These are phyloP conservation scores for Furcifer pardalis DNA, from an alignment of 2,797 vertebrate genomes.

Conservation along the genomic window DNA sequence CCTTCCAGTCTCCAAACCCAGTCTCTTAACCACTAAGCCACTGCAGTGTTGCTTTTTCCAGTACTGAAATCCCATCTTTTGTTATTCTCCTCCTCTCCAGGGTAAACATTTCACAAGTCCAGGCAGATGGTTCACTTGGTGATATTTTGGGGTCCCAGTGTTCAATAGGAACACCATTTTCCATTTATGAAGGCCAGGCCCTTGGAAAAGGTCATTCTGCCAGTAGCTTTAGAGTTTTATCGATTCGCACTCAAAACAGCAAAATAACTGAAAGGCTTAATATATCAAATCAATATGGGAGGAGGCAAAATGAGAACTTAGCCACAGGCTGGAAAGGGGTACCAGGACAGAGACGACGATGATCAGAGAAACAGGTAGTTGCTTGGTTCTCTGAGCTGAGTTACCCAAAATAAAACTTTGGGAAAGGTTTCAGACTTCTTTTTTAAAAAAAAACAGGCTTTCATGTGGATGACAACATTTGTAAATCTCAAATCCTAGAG, in stretches of 20 bases:
- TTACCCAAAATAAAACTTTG: too few relatives aligned
- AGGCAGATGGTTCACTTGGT: neutral
- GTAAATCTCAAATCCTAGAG: neutral
- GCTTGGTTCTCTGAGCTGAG: neutral
- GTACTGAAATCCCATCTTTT: neutral
- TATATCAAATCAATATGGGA: constrained; percentile 13
- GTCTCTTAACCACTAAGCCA: too few relatives aligned
- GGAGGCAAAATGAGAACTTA: neutral
- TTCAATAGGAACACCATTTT: neutral
- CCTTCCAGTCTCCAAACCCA: too few relatives aligned
- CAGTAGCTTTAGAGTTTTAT: constrained; percentile 25
- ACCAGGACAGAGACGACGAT: too few relatives aligned
- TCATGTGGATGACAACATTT: neutral
- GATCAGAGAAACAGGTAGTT: neutral
- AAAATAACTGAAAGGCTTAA: constrained; percentile 58
- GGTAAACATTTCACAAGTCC: neutral
- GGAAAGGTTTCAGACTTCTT: too few relatives aligned
- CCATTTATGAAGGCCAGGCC: neutral
- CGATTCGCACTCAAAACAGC: constrained; percentile 42
- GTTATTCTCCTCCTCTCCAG: neutral
- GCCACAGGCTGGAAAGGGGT: neutral
- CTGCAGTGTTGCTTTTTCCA: too few relatives aligned
- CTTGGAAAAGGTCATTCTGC: constrained; percentile 42
- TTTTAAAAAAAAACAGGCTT: neutral
- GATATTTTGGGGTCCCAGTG: accelerated